Conservation (phyloP, 2,888 invertebrate genomes). For the Magallana nippona region DNA sequence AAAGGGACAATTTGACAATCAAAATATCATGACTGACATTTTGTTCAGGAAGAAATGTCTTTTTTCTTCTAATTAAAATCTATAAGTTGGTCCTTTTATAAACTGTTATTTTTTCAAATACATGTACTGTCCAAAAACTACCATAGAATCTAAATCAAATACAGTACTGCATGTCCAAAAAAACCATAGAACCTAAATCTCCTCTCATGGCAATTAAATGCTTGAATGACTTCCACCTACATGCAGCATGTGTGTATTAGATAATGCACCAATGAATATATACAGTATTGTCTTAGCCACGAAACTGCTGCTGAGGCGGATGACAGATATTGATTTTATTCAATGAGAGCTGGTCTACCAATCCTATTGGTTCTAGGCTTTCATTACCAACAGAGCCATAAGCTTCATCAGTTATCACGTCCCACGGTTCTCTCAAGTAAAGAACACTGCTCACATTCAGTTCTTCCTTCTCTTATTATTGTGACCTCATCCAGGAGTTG, state of each 20-base stretch:
- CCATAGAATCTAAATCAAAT: too few species aligned
- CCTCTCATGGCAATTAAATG: too few species aligned
- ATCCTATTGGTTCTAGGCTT: constrained; percentile 9
- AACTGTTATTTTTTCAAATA: too few species aligned
- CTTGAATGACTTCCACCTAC: too few species aligned
- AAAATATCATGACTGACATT: too few species aligned
- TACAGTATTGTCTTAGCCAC: not conserved
- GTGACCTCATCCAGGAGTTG: not conserved
- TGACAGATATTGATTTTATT: constrained; percentile 32
- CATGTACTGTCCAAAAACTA: too few species aligned
- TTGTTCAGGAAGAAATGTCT: too few species aligned
- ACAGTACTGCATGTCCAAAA: too few species aligned
- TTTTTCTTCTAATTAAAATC: too few species aligned
- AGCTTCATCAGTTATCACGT: not conserved
- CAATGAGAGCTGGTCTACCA: constrained; percentile 10
- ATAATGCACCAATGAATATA: not conserved
- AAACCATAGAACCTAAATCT: too few species aligned
- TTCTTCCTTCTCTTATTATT: not conserved
- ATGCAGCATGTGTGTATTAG: not conserved
- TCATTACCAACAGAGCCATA: not conserved
- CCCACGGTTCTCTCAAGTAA: not conserved
- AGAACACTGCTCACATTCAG: not conserved
- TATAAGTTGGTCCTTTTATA: too few species aligned
- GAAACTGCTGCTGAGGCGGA: constrained; percentile 4
- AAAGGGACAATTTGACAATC: too few species aligned